A percentile compares a stretch with the other conserved stretches of the same genome.
Evolutionary conservation across 2,113 vertebrate genomes (phyloP).

Genomic region (Rhinoderma darwinii): DNA sequence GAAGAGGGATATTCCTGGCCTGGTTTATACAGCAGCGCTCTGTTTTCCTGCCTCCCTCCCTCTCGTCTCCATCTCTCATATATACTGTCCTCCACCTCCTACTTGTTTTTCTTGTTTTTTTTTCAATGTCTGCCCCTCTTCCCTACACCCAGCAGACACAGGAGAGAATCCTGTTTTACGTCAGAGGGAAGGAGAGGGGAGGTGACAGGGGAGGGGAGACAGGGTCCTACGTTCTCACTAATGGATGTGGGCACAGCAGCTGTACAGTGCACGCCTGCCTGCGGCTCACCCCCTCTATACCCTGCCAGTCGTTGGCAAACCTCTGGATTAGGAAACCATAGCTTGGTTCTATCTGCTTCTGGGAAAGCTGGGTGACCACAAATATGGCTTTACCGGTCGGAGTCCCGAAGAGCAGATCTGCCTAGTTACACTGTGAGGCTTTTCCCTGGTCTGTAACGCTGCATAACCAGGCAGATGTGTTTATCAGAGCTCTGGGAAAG

Average conservation of each 20-base stretch:
- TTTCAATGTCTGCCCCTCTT: slow-evolving; percentile 17
- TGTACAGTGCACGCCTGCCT: not conserved
- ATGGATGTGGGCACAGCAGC: not conserved
- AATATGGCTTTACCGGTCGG: too few species aligned
- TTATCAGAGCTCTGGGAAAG: not conserved
- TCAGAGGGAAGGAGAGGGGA: slow-evolving; percentile 55
- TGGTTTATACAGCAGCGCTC: not conserved
- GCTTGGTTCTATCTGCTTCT: not conserved
- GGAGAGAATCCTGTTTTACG: slow-evolving; percentile 25
- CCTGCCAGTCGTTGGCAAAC: not conserved
- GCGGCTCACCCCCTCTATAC: not conserved
- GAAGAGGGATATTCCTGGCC: not conserved
- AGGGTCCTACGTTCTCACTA: slow-evolving; percentile 5
- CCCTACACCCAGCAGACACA: slow-evolving; percentile 28
- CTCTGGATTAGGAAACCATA: too few species aligned
- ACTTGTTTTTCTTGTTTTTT: slow-evolving; percentile 25
- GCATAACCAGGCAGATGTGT: not conserved
- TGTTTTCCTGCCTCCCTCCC: not conserved
- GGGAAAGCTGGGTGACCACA: not conserved
- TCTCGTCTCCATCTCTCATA: slow-evolving; percentile 26
- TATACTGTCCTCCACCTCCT: slow-evolving; percentile 11
- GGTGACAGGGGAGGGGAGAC: slow-evolving; percentile 44
- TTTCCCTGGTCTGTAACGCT: too few species aligned
- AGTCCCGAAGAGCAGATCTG: too few species aligned
- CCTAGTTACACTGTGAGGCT: not conserved